phyloP scores from a whole-genome alignment of 2,113 vertebrate species.

The Chionomys nivalis region DNA sequence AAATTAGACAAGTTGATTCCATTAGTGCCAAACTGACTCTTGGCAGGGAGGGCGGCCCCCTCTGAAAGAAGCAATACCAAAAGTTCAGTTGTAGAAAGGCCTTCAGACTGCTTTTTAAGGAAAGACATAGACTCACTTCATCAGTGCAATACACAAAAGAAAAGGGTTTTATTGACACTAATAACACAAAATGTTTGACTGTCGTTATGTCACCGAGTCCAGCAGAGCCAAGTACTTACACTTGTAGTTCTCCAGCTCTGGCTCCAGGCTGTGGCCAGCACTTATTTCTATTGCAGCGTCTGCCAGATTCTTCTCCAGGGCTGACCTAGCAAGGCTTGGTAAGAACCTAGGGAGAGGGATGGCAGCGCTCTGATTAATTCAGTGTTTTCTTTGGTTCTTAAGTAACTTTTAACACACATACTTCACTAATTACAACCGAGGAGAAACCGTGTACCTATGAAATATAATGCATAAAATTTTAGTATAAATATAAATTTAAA shows the following conservation, averaged over 20 bases:
- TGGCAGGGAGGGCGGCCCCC: background rate
- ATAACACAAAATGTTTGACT: background rate
- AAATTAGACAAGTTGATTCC: conserved; percentile 25
- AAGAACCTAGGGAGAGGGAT: conserved; percentile 89
- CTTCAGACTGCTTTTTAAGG: background rate
- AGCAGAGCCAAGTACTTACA: conserved; percentile 87
- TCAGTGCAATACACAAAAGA: background rate
- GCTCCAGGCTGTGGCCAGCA: conserved; percentile 71
- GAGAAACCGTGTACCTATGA: background rate
- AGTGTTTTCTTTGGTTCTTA: background rate
- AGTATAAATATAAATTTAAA: conserved; percentile 39
- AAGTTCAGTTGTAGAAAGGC: background rate
- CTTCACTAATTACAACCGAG: conserved; percentile 10
- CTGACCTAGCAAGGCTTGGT: conserved; percentile 92
- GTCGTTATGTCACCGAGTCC: background rate
- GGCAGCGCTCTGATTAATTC: background rate
- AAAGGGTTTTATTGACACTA: conserved; percentile 30
- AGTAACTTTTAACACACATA: background rate
- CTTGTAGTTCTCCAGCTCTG: conserved; percentile 82
- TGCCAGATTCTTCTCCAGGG: conserved; percentile 92
- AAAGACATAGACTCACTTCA: background rate
- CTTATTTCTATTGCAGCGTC: conserved; percentile 88
- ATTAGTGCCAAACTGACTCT: background rate
- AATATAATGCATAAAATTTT: conserved; percentile 17
- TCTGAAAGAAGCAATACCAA: conserved; percentile 14